phyloP scores from a whole-genome alignment of 2,797 vertebrate genomes.

The Erpetoichthys calabaricus region DNA sequence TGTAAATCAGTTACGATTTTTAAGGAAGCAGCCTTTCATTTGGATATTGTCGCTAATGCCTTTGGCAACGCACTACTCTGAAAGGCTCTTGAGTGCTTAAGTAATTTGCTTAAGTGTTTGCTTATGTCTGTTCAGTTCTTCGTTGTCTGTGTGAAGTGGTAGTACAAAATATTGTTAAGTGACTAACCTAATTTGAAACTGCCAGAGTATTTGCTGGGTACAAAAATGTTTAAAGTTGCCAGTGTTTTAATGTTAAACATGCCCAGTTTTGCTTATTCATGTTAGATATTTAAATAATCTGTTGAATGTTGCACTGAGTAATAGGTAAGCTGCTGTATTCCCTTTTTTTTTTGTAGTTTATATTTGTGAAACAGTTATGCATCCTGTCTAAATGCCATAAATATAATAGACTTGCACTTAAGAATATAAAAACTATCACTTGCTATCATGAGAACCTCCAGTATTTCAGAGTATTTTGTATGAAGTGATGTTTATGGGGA shows the following conservation, averaged over 20 bases:
- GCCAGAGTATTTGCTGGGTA: not conserved
- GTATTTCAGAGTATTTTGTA: too few species aligned
- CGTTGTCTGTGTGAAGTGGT: constrained; percentile 9
- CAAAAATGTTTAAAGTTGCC: constrained; percentile 3
- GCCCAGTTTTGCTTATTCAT: constrained; percentile 7
- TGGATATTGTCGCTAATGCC: not conserved
- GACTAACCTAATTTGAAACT: constrained; percentile 6
- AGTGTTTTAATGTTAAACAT: constrained; percentile 7
- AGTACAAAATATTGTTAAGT: constrained; percentile 6
- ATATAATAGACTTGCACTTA: too few species aligned
- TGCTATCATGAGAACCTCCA: too few species aligned
- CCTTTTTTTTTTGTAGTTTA: not conserved
- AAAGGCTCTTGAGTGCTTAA: not conserved
- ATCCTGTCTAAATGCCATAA: too few species aligned
- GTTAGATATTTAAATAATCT: constrained; percentile 4
- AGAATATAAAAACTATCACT: too few species aligned
- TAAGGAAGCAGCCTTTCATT: not conserved
- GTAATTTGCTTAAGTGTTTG: constrained; percentile 6
- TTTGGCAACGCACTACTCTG: constrained; percentile 2
- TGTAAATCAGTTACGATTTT: too few species aligned
- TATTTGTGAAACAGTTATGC: too few species aligned
- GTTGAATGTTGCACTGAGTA: not conserved
- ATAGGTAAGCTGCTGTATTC: not conserved
- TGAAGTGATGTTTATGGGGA: too few species aligned
- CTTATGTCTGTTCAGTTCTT: constrained; percentile 3